phyloP scores from a whole-genome alignment of 2,113 vertebrate genomes.

The Chrysemys picta region DNA sequence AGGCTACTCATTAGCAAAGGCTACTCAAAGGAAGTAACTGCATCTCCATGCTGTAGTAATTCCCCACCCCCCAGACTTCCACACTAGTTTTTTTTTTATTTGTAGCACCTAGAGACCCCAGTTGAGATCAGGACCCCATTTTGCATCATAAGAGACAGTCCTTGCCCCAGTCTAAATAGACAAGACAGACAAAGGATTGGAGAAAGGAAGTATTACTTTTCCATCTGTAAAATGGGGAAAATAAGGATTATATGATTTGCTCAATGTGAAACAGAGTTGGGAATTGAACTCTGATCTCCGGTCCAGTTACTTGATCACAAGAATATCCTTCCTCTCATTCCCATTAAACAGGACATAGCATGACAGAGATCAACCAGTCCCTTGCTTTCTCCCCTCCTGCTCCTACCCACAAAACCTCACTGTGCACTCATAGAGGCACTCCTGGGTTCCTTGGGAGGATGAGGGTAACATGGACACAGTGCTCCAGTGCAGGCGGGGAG shows the following conservation, averaged over 20 bases:
- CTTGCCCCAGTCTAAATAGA: not conserved
- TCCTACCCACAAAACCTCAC: not conserved
- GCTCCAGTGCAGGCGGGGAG: not conserved
- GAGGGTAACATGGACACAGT: not conserved
- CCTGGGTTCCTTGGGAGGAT: not conserved
- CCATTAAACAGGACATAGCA: rapidly evolving
- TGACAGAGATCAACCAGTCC: not conserved
- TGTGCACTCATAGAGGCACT: not conserved
- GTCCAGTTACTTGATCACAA: not conserved
- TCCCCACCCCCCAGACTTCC: not conserved
- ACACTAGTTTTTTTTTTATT: not conserved
- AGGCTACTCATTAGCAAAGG: not conserved
- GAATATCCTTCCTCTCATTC: not conserved
- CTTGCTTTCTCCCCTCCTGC: not conserved
- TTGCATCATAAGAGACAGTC: not conserved
- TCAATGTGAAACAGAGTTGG: not conserved
- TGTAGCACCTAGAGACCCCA: not conserved
- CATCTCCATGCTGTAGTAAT: not conserved
- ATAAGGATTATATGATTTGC: not conserved
- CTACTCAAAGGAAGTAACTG: not conserved
- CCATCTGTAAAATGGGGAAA: not conserved
- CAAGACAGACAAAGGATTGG: not conserved
- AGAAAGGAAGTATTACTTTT: not conserved
- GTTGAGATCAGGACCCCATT: not conserved
- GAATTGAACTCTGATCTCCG: not conserved